These are phyloP conservation scores for Salarias fasciatus DNA, from an alignment of 2,797 vertebrate genomes.

Conservation along the genomic window DNA sequence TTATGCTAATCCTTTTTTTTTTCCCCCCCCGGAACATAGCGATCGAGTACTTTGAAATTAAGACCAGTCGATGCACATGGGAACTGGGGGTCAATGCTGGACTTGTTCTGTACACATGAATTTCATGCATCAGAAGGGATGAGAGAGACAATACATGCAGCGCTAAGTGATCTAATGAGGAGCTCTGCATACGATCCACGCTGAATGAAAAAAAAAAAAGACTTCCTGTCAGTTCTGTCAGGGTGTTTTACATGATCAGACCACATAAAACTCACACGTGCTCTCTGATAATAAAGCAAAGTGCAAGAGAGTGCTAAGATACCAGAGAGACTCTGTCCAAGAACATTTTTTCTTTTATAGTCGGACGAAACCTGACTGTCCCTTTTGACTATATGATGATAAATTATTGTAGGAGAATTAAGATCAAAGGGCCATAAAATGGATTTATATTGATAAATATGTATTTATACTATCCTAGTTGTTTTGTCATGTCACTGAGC, in stretches of 20 bases:
- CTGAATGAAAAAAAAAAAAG: background rate
- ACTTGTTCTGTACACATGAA: slow-evolving; percentile 50
- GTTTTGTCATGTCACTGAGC: no score
- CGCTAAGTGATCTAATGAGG: slow-evolving; percentile 58
- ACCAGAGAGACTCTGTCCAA: no score
- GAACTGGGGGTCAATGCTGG: slow-evolving; percentile 44
- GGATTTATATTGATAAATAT: no score
- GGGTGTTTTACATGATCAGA: slow-evolving; percentile 16
- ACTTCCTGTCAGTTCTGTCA: slow-evolving; percentile 29
- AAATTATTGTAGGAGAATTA: no score
- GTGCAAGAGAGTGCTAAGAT: background rate
- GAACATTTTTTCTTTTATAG: no score
- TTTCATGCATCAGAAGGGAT: slow-evolving; percentile 37
- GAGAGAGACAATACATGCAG: slow-evolving; percentile 15
- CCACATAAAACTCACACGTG: slow-evolving; percentile 29
- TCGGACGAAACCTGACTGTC: background rate
- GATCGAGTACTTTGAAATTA: slow-evolving; percentile 55
- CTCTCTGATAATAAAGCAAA: slow-evolving; percentile 36
- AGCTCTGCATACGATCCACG: slow-evolving; percentile 30
- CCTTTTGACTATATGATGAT: background rate
- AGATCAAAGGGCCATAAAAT: no score
- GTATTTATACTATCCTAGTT: no score
- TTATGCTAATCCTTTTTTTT: slow-evolving; percentile 47
- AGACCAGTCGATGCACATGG: slow-evolving; percentile 19
- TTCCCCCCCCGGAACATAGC: slow-evolving; percentile 3